Evolutionary conservation across 2,797 vertebrate genomes (phyloP).

Genomic region (Silurus lanzhouensis): DNA sequence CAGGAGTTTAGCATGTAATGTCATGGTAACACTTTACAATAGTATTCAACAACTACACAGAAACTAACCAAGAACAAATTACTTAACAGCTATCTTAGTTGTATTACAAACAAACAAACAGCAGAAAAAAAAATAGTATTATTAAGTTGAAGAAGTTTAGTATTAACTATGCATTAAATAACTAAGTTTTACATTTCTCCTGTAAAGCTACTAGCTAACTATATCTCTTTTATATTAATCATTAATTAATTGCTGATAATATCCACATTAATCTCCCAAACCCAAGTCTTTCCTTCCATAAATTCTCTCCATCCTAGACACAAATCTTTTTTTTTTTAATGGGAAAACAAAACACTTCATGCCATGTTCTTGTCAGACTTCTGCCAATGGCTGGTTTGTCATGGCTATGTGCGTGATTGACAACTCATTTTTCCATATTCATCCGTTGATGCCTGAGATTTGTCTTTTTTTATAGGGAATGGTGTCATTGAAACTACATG

Average conservation of each 20-base stretch:
- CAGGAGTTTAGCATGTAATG: background rate
- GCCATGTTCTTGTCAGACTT: background rate
- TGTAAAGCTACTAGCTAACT: background rate
- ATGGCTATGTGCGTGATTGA: background rate
- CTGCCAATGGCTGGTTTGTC: background rate
- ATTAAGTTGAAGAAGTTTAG: background rate
- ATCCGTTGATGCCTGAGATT: background rate
- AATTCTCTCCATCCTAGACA: background rate
- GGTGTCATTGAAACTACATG: background rate
- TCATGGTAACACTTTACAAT: background rate
- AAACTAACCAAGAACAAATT: background rate
- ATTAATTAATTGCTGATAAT: background rate
- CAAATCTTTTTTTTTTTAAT: background rate
- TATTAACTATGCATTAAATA: background rate
- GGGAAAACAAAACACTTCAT: background rate
- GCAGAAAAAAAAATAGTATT: background rate
- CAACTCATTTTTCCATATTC: background rate
- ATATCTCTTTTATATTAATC: background rate
- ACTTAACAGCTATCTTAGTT: background rate
- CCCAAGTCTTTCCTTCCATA: background rate
- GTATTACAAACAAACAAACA: no score
- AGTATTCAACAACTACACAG: background rate
- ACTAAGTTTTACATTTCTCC: background rate
- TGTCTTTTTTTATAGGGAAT: background rate
- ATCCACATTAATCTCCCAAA: background rate